Evolutionary conservation across 2,797 vertebrate species (phyloP), one percentile per base, ranked within the genome.

Genomic region (Sebastes alutus): DNA sequence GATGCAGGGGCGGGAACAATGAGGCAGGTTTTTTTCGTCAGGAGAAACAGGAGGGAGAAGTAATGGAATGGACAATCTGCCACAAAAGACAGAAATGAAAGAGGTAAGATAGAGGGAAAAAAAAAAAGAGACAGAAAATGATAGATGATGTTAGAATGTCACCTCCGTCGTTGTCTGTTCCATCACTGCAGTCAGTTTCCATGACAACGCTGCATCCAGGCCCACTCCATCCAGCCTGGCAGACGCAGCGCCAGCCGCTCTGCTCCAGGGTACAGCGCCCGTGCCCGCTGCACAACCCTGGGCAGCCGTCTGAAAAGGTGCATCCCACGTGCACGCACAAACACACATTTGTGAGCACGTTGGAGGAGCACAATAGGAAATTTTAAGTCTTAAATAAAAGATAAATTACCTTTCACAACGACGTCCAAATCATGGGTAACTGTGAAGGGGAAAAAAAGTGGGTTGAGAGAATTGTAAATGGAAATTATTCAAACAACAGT

Each of bases 131-230:
- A 92, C 71, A 70, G 82, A 92, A 91, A 92, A 91, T 90, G 89
- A 93, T 89, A 92, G 91, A 93, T 83, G 88, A 87, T 80, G 85
- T 74, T 89, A 89, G 92, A 93, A 91, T 92, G 91, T 94, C 93
- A 99, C 98, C 98, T 97, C 97, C 97, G 87, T 99, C 98, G 72
- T 99, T 99, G 95, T 99, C 98, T 89, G 96, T 93, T 94, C 96
- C 97, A 95, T 99, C 98, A 83, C 96, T 97, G 94, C 98, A 99
- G 93, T 97, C 95, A 95, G 98, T 99, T 95, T 99, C 98, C 98
- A 99, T 99, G 95, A 99, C 97, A 88, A 99, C 89, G 30, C 97
- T 98, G 93, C 98, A 99, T 83, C 98, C 98, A 0, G 95, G 94
- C 82, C 98, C 98, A 82, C 98, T 99, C 98, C 98, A 99, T 92